These are phyloP conservation scores for Neoarius graeffei DNA, from an alignment of 2,113 vertebrate genomes.

Conservation along the genomic window DNA sequence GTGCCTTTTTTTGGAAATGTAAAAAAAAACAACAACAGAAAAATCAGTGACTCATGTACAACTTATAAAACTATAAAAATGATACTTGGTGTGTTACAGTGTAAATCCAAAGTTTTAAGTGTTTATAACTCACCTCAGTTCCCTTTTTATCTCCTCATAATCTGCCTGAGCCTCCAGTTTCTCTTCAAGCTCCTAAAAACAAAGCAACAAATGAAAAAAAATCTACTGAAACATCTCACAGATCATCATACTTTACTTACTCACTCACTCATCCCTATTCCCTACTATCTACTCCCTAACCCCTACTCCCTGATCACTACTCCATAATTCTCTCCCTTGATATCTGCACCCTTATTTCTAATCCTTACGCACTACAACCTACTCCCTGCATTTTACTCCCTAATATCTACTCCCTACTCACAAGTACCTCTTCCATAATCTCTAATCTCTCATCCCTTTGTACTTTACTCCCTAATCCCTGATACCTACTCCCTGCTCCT, in stretches of 20 bases:
- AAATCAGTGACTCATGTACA: not conserved
- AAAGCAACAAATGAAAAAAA: conserved; percentile 32
- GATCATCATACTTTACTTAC: not conserved
- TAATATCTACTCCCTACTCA: not conserved
- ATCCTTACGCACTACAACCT: not conserved
- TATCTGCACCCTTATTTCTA: not conserved
- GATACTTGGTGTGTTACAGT: not conserved
- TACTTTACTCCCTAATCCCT: not conserved
- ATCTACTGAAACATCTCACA: not conserved
- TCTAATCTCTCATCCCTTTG: not conserved
- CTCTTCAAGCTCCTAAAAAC: conserved; percentile 84
- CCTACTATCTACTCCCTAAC: not conserved
- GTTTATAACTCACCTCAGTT: conserved; percentile 79
- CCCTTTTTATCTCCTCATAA: conserved; percentile 89
- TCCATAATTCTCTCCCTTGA: not conserved
- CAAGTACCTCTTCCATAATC: not conserved
- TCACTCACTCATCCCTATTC: not conserved
- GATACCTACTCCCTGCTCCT: not conserved
- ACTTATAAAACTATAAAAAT: not conserved
- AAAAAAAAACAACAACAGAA: not conserved
- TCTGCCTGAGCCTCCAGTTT: conserved; percentile 88
- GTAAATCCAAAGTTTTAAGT: not conserved
- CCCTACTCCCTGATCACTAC: not conserved
- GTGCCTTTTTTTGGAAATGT: not conserved
- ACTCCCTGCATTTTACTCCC: not conserved